Conservation (phyloP, 2,113 vertebrate species). For the Oreochromis tanganicae region DNA sequence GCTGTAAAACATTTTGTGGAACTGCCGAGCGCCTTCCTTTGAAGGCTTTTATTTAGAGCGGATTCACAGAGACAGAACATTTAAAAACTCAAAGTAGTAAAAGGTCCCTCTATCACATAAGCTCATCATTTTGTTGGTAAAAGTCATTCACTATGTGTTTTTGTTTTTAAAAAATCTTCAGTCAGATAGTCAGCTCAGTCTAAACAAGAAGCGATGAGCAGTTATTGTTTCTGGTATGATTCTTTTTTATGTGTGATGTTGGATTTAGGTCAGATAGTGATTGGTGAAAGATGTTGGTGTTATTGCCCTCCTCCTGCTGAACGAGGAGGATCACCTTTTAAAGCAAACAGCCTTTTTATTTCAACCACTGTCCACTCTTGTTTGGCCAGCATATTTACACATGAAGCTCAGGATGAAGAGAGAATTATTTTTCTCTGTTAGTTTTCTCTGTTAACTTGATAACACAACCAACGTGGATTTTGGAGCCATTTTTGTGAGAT, state of each 20-base stretch:
- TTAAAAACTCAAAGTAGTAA: slow-evolving; percentile 4
- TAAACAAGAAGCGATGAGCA: neutral
- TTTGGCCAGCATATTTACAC: slow-evolving; percentile 3
- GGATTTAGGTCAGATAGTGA: neutral
- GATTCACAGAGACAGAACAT: neutral
- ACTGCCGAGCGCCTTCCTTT: accelerated
- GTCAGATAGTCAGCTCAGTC: neutral
- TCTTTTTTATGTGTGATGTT: neutral
- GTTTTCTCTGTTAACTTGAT: neutral
- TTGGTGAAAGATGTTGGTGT: neutral
- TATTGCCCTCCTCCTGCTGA: neutral
- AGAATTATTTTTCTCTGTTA: neutral
- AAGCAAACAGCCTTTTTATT: slow-evolving; percentile 11
- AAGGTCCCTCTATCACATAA: slow-evolving; percentile 19
- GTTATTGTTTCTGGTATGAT: neutral
- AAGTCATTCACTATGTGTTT: neutral
- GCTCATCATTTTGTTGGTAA: neutral
- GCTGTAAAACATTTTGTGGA: neutral
- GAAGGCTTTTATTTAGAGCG: slow-evolving; percentile 36
- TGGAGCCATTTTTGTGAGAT: neutral
- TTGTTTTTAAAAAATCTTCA: neutral
- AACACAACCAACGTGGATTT: neutral
- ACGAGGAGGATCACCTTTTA: neutral
- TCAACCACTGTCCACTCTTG: neutral
- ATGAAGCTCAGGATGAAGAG: neutral